Percentiles rank a stretch among this genome's conserved stretches.
Evolutionary conservation across 2,888 invertebrate genomes (phyloP).

Genomic region (Linyphia triangularis): DNA sequence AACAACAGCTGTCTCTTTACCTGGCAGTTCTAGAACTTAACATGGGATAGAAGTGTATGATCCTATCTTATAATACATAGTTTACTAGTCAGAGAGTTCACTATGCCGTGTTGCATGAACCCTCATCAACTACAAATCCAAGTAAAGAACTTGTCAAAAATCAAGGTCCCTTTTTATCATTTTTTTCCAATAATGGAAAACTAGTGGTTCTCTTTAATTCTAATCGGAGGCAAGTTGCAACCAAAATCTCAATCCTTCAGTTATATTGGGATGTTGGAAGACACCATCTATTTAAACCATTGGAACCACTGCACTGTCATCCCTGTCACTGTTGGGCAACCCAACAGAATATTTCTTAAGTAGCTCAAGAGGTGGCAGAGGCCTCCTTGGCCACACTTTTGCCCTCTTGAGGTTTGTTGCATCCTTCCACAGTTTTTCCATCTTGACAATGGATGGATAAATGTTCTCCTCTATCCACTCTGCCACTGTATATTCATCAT

Average conservation of each 20-base stretch:
- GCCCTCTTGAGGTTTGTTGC: slow-evolving; percentile 75
- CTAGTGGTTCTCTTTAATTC: neutral
- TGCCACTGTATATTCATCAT: slow-evolving; percentile 78
- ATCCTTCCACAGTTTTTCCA: slow-evolving; percentile 77
- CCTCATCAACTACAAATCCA: neutral
- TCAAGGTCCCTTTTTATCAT: neutral
- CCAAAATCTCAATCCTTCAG: neutral
- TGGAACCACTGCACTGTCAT: slow-evolving; percentile 57
- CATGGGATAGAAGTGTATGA: slow-evolving; percentile 11
- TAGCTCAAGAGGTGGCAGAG: slow-evolving; percentile 73
- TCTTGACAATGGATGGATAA: slow-evolving; percentile 76
- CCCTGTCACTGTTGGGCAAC: slow-evolving; percentile 35
- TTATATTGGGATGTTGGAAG: neutral
- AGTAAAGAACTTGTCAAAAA: neutral
- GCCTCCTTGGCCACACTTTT: slow-evolving; percentile 76
- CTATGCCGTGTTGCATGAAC: neutral
- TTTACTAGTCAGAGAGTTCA: slow-evolving; percentile 26
- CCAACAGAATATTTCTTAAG: slow-evolving; percentile 75
- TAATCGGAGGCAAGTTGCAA: neutral
- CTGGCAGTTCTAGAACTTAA: slow-evolving; percentile 29
- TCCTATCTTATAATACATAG: slow-evolving; percentile 1
- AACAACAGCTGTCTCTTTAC: slow-evolving; percentile 26
- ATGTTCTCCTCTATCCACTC: slow-evolving; percentile 78
- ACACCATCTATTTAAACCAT: slow-evolving; percentile 18
- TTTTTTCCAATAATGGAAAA: too few species aligned